phyloP scores from a whole-genome alignment of 1,140 invertebrate species.

The Drosophila neocordata region DNA sequence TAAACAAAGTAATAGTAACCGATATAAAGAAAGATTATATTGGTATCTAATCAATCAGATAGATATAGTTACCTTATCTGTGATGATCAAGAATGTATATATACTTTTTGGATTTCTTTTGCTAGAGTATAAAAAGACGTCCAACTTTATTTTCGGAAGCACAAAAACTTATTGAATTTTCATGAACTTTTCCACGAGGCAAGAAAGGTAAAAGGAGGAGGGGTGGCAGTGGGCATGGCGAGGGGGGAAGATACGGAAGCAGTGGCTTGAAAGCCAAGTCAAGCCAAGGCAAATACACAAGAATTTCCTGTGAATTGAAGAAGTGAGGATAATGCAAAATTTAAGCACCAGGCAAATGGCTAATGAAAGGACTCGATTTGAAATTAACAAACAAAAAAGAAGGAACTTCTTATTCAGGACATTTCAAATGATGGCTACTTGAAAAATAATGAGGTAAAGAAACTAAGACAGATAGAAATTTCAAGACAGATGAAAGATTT shows the following conservation, averaged over 20 bases:
- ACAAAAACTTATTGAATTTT: conserved; percentile 72
- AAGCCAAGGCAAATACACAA: conserved; percentile 13
- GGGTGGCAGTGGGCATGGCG: background rate
- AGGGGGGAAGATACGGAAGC: background rate
- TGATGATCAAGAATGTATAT: background rate
- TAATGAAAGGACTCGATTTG: conserved; percentile 9
- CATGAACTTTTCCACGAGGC: conserved; percentile 51
- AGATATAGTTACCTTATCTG: too few species aligned
- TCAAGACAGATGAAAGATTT: too few species aligned
- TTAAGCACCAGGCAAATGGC: conserved; percentile 8
- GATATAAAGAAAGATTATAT: too few species aligned
- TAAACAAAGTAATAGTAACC: too few species aligned
- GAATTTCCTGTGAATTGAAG: background rate
- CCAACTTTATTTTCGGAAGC: conserved; percentile 53
- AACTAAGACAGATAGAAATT: background rate
- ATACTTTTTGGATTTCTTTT: too few species aligned
- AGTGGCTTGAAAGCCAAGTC: conserved; percentile 10
- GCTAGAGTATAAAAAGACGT: conserved; percentile 13
- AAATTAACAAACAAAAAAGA: conserved; percentile 1
- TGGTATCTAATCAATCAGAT: too few species aligned
- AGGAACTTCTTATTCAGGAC: background rate
- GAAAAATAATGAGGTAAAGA: background rate
- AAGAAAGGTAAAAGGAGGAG: conserved; percentile 12
- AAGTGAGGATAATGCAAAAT: conserved; percentile 3
- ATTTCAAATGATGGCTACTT: background rate